These are phyloP conservation scores for Darevskia mixta DNA, from an alignment of 2,797 vertebrate species.

Conservation along the genomic window DNA sequence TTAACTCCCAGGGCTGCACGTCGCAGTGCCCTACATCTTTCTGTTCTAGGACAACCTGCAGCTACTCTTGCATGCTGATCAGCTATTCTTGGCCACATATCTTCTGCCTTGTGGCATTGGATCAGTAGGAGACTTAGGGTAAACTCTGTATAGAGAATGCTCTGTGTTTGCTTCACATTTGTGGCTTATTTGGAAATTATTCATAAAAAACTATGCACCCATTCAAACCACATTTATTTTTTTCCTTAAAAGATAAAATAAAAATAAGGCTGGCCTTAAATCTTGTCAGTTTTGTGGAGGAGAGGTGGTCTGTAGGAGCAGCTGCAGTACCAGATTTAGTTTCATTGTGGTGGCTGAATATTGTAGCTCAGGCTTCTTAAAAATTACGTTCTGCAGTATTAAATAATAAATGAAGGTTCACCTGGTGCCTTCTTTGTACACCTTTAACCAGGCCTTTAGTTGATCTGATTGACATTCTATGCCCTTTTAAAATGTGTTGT, in stretches of 20 bases:
- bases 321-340: background rate
- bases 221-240: background rate
- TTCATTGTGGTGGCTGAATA: background rate
- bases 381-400: background rate
- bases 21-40: conserved; percentile 60
- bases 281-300: background rate
- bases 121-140: conserved; percentile 68
- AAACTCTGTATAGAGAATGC: conserved; percentile 47
- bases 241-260: background rate
- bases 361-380: background rate
- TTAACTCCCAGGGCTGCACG: background rate
- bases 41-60: conserved; percentile 70
- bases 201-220: background rate
- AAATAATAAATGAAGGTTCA: background rate
- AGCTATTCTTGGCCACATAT: conserved; percentile 74
- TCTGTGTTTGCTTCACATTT: conserved; percentile 60
- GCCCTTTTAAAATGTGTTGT: no score
- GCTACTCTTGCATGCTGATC: conserved; percentile 47
- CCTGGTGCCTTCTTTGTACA: no score
- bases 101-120: conserved; percentile 68
- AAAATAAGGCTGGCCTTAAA: background rate
- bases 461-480: no score
- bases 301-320: background rate
- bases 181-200: conserved; percentile 10
- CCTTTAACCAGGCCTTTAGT: no score